phyloP scores from a whole-genome alignment of 2,797 vertebrate species.

The Etheostoma nigrum region DNA sequence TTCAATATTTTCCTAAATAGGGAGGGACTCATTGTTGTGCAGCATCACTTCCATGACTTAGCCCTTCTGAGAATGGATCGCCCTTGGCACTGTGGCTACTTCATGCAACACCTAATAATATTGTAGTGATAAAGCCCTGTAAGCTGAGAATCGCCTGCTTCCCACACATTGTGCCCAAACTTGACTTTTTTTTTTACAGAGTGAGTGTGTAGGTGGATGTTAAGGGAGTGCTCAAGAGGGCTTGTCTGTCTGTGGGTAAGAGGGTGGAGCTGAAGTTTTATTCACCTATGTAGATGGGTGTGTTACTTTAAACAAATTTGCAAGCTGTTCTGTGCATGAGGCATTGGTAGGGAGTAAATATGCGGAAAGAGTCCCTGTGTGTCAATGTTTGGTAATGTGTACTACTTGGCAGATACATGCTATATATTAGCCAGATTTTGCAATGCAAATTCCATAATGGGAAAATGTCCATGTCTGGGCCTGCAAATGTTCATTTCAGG shows the following conservation, averaged over 20 bases:
- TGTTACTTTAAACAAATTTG: conserved; percentile 22
- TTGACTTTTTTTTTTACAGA: conserved; percentile 31
- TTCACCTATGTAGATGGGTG: conserved; percentile 37
- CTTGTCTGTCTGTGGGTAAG: conserved; percentile 38
- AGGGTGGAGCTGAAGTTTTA: conserved; percentile 37
- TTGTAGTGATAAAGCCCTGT: conserved; percentile 27
- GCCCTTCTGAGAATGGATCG: not conserved
- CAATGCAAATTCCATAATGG: not conserved
- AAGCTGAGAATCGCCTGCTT: conserved; percentile 45
- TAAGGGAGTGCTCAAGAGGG: conserved; percentile 45
- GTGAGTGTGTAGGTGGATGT: conserved; percentile 37
- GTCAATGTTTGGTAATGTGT: conserved; percentile 13
- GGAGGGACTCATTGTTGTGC: not conserved
- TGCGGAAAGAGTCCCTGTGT: conserved; percentile 1
- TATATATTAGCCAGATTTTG: not conserved
- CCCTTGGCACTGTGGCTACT: conserved; percentile 20
- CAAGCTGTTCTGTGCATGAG: not conserved
- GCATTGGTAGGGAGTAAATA: not conserved
- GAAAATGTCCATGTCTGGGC: not conserved
- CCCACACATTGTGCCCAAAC: conserved; percentile 47
- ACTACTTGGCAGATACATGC: conserved; percentile 11
- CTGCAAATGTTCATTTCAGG: not conserved
- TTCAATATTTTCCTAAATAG: not conserved
- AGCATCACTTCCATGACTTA: conserved; percentile 21
- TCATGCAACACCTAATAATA: conserved; percentile 33